Evolutionary conservation across 2,113 vertebrate genomes (phyloP).

Genomic region (Oryzias curvinotus): DNA sequence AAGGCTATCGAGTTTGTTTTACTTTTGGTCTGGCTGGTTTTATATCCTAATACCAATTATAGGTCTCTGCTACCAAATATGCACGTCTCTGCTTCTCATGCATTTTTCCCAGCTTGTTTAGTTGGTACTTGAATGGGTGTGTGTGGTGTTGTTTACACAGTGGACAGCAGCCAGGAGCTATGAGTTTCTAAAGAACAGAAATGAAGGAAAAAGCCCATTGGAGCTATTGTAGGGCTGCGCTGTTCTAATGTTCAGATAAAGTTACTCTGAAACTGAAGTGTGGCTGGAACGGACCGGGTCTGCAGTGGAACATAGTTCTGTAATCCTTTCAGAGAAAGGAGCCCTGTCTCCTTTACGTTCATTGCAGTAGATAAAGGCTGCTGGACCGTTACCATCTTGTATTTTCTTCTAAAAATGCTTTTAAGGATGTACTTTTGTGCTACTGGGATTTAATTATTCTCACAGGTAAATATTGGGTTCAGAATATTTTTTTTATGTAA

Average conservation of each 20-base stretch:
- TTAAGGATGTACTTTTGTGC: conserved; percentile 5
- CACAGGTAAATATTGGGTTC: conserved; percentile 42
- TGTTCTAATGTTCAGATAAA: conserved; percentile 6
- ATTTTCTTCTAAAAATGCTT: conserved; percentile 6
- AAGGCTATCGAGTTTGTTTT: conserved; percentile 46
- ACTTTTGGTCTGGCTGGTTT: conserved; percentile 50
- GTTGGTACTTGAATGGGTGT: conserved; percentile 22
- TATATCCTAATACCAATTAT: conserved; percentile 71
- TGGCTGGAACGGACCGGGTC: background rate
- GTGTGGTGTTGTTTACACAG: conserved; percentile 50
- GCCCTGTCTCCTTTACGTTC: conserved; percentile 14
- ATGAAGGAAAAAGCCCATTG: conserved; percentile 27
- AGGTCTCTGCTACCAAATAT: conserved; percentile 67
- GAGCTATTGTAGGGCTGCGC: conserved; percentile 7
- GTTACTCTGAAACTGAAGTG: conserved; percentile 2
- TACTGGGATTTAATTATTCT: background rate
- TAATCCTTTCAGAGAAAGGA: background rate
- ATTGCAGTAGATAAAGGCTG: conserved; percentile 6
- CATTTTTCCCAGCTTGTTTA: conserved; percentile 35
- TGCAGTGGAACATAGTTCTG: conserved; percentile 8
- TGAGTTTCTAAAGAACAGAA: conserved; percentile 40
- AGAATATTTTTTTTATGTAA: background rate
- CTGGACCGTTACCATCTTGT: background rate
- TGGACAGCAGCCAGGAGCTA: conserved; percentile 67
- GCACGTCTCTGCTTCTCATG: conserved; percentile 57